These are phyloP conservation scores for Ophiothrix spiculata DNA, from an alignment of 35 echinoderm and acorn worm species.

Conservation along the genomic window DNA sequence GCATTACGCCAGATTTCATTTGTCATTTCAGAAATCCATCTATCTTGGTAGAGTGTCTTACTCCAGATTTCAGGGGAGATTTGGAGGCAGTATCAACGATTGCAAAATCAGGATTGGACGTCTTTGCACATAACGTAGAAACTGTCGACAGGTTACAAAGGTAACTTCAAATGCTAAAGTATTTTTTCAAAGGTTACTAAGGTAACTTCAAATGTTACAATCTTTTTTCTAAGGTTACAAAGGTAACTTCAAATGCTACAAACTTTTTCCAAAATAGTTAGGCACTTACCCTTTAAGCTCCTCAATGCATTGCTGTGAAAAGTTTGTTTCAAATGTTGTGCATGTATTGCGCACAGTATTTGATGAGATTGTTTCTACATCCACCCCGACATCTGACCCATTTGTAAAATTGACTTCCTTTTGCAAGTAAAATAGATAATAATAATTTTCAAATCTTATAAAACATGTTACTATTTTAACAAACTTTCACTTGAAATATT, in stretches of 20 bases:
- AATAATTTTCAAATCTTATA: too few relatives aligned
- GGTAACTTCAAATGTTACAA: slow-evolving; percentile 67
- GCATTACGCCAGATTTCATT: background rate
- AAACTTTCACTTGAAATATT: too few relatives aligned
- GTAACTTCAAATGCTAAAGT: slow-evolving; percentile 69
- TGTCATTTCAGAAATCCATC: slow-evolving; percentile 55
- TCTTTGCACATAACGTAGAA: slow-evolving; percentile 96
- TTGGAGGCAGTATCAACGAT: slow-evolving; percentile 72
- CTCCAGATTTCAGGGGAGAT: slow-evolving; percentile 94
- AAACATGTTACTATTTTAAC: too few relatives aligned
- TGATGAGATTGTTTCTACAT: too few relatives aligned
- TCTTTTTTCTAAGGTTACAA: slow-evolving; percentile 61
- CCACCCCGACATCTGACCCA: too few relatives aligned
- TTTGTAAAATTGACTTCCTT: too few relatives aligned
- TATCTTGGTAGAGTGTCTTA: slow-evolving; percentile 94
- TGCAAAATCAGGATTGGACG: slow-evolving; percentile 80
- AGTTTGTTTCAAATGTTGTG: too few relatives aligned
- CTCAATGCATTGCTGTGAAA: too few relatives aligned
- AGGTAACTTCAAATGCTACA: slow-evolving; percentile 70
- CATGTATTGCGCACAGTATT: too few relatives aligned
- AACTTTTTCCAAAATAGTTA: too few relatives aligned
- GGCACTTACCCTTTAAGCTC: too few relatives aligned
- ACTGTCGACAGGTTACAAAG: slow-evolving; percentile 87
- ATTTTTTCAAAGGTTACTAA: slow-evolving; percentile 59
- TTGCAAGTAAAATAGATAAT: too few relatives aligned